These are phyloP conservation scores for Sarcophilus harrisii DNA, from an alignment of 2,797 vertebrate species.

Conservation along the genomic window DNA sequence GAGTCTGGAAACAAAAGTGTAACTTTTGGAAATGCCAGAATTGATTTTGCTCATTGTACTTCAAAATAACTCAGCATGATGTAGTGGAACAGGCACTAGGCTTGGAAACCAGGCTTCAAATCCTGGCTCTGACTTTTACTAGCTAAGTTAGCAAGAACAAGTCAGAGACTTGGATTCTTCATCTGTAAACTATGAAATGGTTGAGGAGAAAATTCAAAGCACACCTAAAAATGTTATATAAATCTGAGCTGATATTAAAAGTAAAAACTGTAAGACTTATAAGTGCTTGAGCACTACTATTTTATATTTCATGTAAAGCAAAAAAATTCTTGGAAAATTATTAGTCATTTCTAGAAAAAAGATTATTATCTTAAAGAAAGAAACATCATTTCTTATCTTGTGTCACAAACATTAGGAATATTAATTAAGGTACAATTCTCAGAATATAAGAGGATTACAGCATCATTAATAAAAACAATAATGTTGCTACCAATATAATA, in stretches of 20 bases:
- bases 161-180: not conserved
- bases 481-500: conserved; percentile 79
- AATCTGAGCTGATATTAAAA: not conserved
- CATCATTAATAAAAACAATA: conserved; percentile 79
- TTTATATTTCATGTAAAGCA: conserved; percentile 69
- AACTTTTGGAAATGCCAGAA: conserved; percentile 64
- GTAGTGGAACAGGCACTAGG: conserved; percentile 50
- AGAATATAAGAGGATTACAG: conserved; percentile 78
- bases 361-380: conserved; percentile 73
- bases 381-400: conserved; percentile 66
- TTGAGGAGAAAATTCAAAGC: not conserved
- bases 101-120: not conserved
- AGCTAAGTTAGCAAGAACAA: not conserved
- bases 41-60: conserved; percentile 66
- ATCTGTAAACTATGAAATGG: not conserved
- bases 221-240: not conserved
- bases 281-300: conserved; percentile 53
- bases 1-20: conserved; percentile 32
- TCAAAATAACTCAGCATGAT: conserved; percentile 67
- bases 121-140: not conserved
- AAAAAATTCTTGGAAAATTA: conserved; percentile 40
- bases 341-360: conserved; percentile 78
- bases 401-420: conserved; percentile 80
- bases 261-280: not conserved
- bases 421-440: conserved; percentile 81